phyloP scores from a whole-genome alignment of 2,113 vertebrate genomes.

The Felis catus region F.catus_Fca126_mat1.0 CM031416.1:90918501-90919000 shows the following conservation, averaged over 20 bases:
- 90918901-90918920: neutral
- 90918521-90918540: neutral
- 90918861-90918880: neutral
- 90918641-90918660: neutral
- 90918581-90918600: neutral
- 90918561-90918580: neutral
- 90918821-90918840: neutral
- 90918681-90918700: neutral
- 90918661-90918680: neutral
- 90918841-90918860: neutral
- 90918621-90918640: neutral
- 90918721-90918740: neutral
- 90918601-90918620: neutral
- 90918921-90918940: neutral
- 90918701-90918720: neutral
- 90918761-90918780: neutral
- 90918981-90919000: neutral
- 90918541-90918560: neutral
- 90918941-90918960: neutral
- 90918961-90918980: neutral
- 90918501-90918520: slow-evolving; percentile 30
- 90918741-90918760: neutral
- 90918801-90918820: neutral
- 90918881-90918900: neutral
- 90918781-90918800: neutral